Percentiles rank a stretch among this genome's conserved stretches.
Conservation (phyloP, 2,888 invertebrate genomes). For the Sminthurides aquaticus region DNA sequence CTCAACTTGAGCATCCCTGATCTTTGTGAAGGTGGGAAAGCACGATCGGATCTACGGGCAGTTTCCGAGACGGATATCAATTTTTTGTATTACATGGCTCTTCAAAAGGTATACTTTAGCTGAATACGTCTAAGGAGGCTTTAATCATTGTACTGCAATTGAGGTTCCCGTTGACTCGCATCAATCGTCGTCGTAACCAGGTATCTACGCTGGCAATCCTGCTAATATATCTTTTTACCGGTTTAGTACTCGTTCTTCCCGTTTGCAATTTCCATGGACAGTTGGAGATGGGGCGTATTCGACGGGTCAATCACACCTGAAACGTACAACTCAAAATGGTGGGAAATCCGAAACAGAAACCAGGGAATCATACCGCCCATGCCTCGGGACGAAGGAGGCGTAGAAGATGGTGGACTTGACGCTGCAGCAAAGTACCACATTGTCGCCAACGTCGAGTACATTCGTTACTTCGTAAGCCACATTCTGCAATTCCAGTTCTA, state of each 20-base stretch:
- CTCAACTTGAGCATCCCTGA: conserved; percentile 9
- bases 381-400: conserved; percentile 16
- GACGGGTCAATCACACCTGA: conserved; percentile 35
- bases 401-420: conserved; percentile 45
- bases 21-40: not conserved
- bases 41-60: not conserved
- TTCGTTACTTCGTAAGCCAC: conserved; percentile 49
- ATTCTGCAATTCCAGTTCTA: conserved; percentile 52
- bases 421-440: conserved; percentile 47
- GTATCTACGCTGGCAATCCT: too few relatives aligned
- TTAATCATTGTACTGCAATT: not conserved
- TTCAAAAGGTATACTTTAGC: conserved; percentile 43
- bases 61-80: conserved; percentile 36
- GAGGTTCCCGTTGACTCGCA: too few relatives aligned
- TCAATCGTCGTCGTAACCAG: too few relatives aligned
- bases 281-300: conserved; percentile 45
- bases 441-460: conserved; percentile 44
- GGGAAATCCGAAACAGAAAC: conserved; percentile 37
- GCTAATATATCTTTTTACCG: too few relatives aligned
- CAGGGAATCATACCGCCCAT: conserved; percentile 32
- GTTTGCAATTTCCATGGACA: conserved; percentile 45
- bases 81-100: conserved; percentile 44
- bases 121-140: too few relatives aligned
- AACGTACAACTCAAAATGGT: conserved; percentile 44
- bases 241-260: conserved; percentile 45